Evolutionary conservation across 2,113 vertebrate species (phyloP), one percentile per base, ranked within the genome.

Genomic region (Callocephalon fimbriatum): DNA sequence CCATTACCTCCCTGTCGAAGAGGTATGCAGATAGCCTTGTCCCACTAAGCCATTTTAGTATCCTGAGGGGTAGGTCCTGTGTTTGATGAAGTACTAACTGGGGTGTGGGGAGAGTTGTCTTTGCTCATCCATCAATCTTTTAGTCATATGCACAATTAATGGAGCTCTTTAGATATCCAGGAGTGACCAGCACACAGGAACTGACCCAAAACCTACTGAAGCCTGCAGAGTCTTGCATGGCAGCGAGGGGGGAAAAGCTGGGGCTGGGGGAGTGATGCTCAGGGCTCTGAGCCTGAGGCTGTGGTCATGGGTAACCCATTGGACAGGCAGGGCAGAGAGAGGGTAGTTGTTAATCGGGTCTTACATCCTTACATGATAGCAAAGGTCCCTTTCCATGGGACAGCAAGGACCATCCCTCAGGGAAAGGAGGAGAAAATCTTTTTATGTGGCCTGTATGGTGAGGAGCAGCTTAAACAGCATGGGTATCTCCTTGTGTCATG

Each of bases 51-150:
- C 29, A 1, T 9, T 65, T 44, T 15, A 48, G 59, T 42, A 31
- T 12, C 75, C 71, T 87, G 53, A 96, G 78, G 65, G 71, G 44
- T 54, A 70, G 0, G 3, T 29, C 76, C 83, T 37, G 65, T 91
- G 86, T 86, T 95, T 93, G 90, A 90, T 84, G 44, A 95, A 82
- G 47, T n/a, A 51, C 84, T 96, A 96, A 96, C 84, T 95, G 94
- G 92, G 68, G 63, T 1, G 7, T 92, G 76, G 59, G 76, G 10
- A 84, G 80, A 40, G 50, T 44, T 48, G 75, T 62, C 86, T 73
- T 72, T 85, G 42, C 88, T 53, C 89, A 85, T 89, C 76, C 91
- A 91, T 97, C 94, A 97, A 62, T 91, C 94, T 82, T 87, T 31
- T 19, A 72, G 86, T 62, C 73, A 35, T 37, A 45, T 15, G 37